These are phyloP conservation scores for Eptatretus atami DNA, from an alignment of 2,797 vertebrate genomes.

Conservation along the genomic window DNA sequence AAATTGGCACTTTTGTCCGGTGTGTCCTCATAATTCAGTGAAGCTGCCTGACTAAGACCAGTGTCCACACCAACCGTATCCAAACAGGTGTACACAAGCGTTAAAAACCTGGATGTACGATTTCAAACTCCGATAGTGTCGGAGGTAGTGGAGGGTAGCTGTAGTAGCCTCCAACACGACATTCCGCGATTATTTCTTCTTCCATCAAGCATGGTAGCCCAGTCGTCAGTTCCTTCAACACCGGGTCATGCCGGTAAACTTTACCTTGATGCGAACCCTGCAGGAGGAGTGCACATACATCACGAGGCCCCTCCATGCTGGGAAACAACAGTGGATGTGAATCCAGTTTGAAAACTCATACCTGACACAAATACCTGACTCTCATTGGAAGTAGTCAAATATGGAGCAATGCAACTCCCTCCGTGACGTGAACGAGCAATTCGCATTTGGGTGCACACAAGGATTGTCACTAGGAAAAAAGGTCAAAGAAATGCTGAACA, in stretches of 20 bases:
- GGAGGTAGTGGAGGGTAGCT: slow-evolving; percentile 29
- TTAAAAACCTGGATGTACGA: slow-evolving; percentile 1
- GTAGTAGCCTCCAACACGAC: slow-evolving; percentile 38
- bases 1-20: too few relatives aligned
- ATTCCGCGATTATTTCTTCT: slow-evolving; percentile 20
- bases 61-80: too few relatives aligned
- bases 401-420: slow-evolving; percentile 15
- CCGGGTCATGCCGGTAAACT: slow-evolving; percentile 26
- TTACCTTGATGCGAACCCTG: slow-evolving; percentile 42
- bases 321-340: background rate
- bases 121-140: slow-evolving; percentile 21
- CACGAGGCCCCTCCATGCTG: slow-evolving; percentile 4
- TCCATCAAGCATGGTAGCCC: slow-evolving; percentile 36
- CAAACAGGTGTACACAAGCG: too few relatives aligned
- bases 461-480: slow-evolving; percentile 20
- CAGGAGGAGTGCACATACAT: slow-evolving; percentile 8
- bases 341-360: slow-evolving; percentile 10
- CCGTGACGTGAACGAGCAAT: slow-evolving; percentile 21
- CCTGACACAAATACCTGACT: slow-evolving; percentile 46
- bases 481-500: slow-evolving; percentile 7
- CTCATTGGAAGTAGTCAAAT: slow-evolving; percentile 56
- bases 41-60: too few relatives aligned
- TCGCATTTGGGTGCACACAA: slow-evolving; percentile 68
- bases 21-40: too few relatives aligned
- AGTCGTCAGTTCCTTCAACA: slow-evolving; percentile 45